phyloP scores from a whole-genome alignment of 2,797 vertebrate genomes.

The Glossophaga mutica region DNA sequence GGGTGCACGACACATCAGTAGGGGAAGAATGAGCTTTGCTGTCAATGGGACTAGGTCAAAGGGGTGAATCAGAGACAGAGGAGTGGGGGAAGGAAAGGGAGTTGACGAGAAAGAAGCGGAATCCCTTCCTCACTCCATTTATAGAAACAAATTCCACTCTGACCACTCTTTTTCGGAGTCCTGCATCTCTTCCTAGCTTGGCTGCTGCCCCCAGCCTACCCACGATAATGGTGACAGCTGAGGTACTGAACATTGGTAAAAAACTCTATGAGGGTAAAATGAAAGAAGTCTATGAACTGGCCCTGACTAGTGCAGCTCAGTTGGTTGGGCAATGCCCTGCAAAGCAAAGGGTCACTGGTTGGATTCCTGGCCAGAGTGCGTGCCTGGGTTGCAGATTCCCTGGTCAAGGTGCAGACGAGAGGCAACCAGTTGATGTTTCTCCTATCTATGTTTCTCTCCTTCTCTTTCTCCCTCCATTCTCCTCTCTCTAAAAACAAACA shows the following conservation, averaged over 20 bases:
- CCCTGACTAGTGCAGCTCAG: too few relatives aligned
- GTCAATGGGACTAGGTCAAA: not conserved
- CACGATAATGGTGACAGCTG: constrained; percentile 30
- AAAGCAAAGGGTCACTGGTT: too few relatives aligned
- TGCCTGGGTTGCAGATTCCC: too few relatives aligned
- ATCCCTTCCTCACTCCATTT: not conserved
- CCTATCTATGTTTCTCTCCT: too few relatives aligned
- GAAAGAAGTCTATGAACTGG: constrained; percentile 92
- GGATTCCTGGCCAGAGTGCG: too few relatives aligned
- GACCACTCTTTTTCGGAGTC: not conserved
- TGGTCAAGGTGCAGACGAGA: too few relatives aligned
- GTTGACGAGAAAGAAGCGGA: not conserved
- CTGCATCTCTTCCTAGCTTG: too few relatives aligned
- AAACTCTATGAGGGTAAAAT: constrained; percentile 94
- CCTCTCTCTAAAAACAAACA: too few relatives aligned
- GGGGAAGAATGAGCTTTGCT: not conserved
- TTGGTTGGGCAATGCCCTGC: too few relatives aligned
- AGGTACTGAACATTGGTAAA: constrained; percentile 88
- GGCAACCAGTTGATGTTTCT: too few relatives aligned
- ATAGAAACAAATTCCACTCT: not conserved
- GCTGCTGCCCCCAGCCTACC: rapidly evolving
- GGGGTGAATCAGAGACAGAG: not conserved
- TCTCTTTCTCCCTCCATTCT: too few relatives aligned
- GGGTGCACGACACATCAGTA: not conserved
- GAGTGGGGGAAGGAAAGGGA: not conserved